Conservation (phyloP, 2,888 invertebrate species). For the Lordiphosa fenestrarum region DNA sequence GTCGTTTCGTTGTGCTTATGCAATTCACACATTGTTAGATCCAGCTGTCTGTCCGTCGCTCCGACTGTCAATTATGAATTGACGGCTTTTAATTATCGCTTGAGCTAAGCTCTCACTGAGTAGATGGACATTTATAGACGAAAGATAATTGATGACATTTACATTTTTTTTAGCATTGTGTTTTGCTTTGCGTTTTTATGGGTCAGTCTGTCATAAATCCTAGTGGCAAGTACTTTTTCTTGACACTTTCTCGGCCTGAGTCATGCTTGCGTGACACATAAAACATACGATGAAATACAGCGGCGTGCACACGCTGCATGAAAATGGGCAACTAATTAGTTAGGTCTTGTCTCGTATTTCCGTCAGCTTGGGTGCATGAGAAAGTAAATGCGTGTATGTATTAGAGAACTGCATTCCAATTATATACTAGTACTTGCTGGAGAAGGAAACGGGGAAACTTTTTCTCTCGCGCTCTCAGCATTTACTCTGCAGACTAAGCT, state of each 20-base stretch:
- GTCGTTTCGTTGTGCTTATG: constrained; percentile 44
- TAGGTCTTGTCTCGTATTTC: neutral
- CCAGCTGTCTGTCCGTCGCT: constrained; percentile 6
- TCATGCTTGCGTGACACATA: constrained; percentile 49
- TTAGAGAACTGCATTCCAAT: too few relatives aligned
- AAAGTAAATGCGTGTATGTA: too few relatives aligned
- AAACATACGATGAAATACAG: constrained; percentile 17
- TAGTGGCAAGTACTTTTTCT: constrained; percentile 2
- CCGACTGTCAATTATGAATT: constrained; percentile 59
- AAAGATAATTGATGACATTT: constrained; percentile 62
- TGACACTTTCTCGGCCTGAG: constrained; percentile 61
- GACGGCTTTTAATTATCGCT: constrained; percentile 65
- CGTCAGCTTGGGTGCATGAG: neutral
- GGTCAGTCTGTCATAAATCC: constrained; percentile 20
- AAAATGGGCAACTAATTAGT: neutral
- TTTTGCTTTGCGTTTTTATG: constrained; percentile 12
- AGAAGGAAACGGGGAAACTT: too few relatives aligned
- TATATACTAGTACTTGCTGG: too few relatives aligned
- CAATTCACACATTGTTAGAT: constrained; percentile 68
- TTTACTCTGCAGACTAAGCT: too few relatives aligned
- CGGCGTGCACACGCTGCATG: neutral
- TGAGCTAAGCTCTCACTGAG: neutral
- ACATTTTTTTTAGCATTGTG: constrained; percentile 20
- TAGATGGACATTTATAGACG: constrained; percentile 12
- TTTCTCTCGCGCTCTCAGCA: too few relatives aligned